Evolutionary conservation across 2,797 vertebrate genomes (phyloP), one percentile per base, ranked within the genome.

Genomic region (Brachymystax lenok): DNA sequence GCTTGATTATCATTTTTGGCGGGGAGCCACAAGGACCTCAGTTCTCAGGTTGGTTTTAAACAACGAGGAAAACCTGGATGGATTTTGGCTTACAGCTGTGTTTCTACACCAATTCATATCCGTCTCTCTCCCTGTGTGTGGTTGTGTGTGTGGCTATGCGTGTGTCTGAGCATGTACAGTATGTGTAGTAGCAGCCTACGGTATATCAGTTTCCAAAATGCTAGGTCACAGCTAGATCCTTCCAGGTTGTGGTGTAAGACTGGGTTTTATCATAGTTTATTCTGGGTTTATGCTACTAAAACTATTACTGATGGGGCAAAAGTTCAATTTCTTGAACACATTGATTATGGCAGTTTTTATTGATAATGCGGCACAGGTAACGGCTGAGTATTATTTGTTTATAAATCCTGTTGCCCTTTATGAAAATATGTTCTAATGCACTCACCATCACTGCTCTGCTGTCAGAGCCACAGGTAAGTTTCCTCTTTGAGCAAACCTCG

Each of bases 1-100:
- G 82, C 85, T 87, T 90, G 91, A 93, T 91, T 88, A 91, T 92
- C 33, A 87, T 90, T 89, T 83, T 93, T 93, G 92, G 92, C 89
- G 68, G 71, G 1, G 51, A 82, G 90, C 91, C 93, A 92, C 83
- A 63, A 71, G 46, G 84, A 88, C 79, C 79, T 90, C 85, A 88
- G 80, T 79, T 89, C 87, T 92, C 86, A 89, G 91, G 86, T 90
- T 90, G 89, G 90, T 90, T 90, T 81, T 5, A 1, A 76, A 88
- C 82, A 90, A 83, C 40, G 67, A 82, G 80, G 87, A 77, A 89
- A 88, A 86, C 82, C 83, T 87, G 86, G 84, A 80, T 3, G 76
- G 82, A 51, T 84, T 87, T 82, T 90, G 88, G 83, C 33, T 83
- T 86, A 84, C 90, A 92, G 92, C 90, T 93, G 90, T 88, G 73